phyloP scores from a whole-genome alignment of 2,797 vertebrate genomes.

The Chelidonichthys spinosus region DNA sequence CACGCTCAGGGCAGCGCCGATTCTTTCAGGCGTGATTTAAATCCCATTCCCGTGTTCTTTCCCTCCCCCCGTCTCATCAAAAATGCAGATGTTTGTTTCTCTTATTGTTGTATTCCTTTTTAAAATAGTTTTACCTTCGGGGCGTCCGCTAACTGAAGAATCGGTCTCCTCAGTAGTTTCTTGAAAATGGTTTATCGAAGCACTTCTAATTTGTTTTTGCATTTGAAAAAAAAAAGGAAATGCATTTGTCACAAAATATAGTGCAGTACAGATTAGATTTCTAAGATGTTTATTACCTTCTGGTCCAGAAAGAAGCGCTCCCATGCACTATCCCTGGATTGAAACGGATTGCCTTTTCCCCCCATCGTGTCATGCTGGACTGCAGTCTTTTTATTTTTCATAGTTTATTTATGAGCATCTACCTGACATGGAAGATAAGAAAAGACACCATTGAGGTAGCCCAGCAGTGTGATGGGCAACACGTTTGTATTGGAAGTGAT shows the following conservation, averaged over 20 bases:
- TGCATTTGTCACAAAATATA: not conserved
- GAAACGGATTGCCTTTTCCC: not conserved
- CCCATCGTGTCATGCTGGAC: not conserved
- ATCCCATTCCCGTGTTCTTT: not conserved
- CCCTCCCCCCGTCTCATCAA: slow-evolving; percentile 1
- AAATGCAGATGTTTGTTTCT: slow-evolving; percentile 7
- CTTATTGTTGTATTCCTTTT: slow-evolving; percentile 11
- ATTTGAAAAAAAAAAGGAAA: not conserved
- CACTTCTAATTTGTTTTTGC: not conserved
- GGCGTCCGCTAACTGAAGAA: not conserved
- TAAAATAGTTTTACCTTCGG: not conserved
- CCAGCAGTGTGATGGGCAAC: slow-evolving; percentile 22
- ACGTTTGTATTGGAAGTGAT: slow-evolving; percentile 38
- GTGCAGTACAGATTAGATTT: not conserved
- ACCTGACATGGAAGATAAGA: slow-evolving; percentile 35
- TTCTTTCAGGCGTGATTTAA: slow-evolving; percentile 15
- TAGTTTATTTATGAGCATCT: slow-evolving; percentile 43
- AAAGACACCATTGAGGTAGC: slow-evolving; percentile 5
- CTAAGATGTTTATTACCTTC: not conserved
- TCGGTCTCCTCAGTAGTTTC: not conserved
- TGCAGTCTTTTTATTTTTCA: not conserved
- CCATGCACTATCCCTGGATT: not conserved
- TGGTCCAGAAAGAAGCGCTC: slow-evolving; percentile 4
- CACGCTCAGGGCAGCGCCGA: not conserved
- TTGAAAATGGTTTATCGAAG: not conserved